Percentiles rank a stretch among this genome's conserved stretches.
Evolutionary conservation across 2,113 vertebrate species (phyloP).

Genomic region (Daphoenositta chrysoptera): DNA sequence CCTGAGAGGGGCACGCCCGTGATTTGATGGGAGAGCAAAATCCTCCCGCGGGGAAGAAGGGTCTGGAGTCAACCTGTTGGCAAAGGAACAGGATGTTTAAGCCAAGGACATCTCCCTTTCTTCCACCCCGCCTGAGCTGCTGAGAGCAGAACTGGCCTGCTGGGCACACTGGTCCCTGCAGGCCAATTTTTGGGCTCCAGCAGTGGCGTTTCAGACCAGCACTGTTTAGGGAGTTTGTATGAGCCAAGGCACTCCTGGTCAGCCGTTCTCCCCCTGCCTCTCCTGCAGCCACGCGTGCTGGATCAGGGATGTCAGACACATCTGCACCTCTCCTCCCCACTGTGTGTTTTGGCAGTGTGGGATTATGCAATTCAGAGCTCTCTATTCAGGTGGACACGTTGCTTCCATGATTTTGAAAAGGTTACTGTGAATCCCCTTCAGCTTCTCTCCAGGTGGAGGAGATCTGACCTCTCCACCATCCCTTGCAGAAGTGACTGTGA

Average conservation of each 20-base stretch:
- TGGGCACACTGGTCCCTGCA: rapidly evolving
- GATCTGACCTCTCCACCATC: neutral
- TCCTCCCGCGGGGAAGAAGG: neutral
- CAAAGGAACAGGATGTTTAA: neutral
- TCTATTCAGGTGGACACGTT: neutral
- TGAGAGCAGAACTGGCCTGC: neutral
- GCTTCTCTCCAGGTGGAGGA: neutral
- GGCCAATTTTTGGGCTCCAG: neutral
- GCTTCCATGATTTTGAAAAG: neutral
- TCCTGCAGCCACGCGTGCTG: neutral
- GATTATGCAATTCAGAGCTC: neutral
- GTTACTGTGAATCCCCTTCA: neutral
- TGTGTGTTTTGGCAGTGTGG: neutral
- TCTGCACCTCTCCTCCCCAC: rapidly evolving
- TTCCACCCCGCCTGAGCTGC: neutral
- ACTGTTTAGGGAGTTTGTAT: rapidly evolving
- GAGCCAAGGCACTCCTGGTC: neutral
- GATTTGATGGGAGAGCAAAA: neutral
- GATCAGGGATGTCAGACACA: neutral
- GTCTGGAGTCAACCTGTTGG: neutral
- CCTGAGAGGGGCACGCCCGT: rapidly evolving
- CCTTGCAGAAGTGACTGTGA: neutral
- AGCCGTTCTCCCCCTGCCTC: neutral
- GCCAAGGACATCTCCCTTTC: neutral
- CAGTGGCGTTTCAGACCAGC: neutral